A percentile compares a stretch with the other conserved stretches of the same genome.
Conservation (phyloP, 2,888 invertebrate species). For the Idaea straminata region DNA sequence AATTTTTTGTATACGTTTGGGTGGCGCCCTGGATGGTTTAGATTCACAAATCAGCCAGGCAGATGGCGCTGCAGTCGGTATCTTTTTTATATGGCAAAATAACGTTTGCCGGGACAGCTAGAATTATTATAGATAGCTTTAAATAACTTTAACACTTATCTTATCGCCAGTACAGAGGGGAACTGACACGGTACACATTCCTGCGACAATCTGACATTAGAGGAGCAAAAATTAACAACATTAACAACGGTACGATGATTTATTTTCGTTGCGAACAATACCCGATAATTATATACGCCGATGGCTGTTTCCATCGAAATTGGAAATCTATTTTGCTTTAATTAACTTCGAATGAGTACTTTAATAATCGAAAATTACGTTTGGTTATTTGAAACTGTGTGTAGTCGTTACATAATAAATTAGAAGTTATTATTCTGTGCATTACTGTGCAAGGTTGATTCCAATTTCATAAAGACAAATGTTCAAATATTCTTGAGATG, state of each 20-base stretch:
- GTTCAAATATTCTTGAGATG: too few relatives aligned
- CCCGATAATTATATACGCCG: not conserved
- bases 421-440: not conserved
- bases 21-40: too few relatives aligned
- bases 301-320: constrained; percentile 1
- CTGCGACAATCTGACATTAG: not conserved
- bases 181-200: not conserved
- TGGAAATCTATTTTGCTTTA: not conserved
- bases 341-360: not conserved
- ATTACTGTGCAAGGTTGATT: not conserved
- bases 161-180: not conserved
- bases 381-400: not conserved
- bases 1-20: too few relatives aligned
- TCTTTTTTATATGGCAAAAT: too few relatives aligned
- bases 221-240: constrained; percentile 46
- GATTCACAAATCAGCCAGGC: too few relatives aligned
- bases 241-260: constrained; percentile 35
- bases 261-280: not conserved
- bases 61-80: too few relatives aligned
- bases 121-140: too few relatives aligned
- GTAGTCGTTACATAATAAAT: not conserved
- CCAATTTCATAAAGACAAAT: not conserved
- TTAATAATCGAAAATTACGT: not conserved
- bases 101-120: too few relatives aligned
- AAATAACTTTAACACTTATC: not conserved